These are phyloP conservation scores for Corythaixoides concolor DNA, from an alignment of 2,113 vertebrate genomes.

Conservation along the genomic window DNA sequence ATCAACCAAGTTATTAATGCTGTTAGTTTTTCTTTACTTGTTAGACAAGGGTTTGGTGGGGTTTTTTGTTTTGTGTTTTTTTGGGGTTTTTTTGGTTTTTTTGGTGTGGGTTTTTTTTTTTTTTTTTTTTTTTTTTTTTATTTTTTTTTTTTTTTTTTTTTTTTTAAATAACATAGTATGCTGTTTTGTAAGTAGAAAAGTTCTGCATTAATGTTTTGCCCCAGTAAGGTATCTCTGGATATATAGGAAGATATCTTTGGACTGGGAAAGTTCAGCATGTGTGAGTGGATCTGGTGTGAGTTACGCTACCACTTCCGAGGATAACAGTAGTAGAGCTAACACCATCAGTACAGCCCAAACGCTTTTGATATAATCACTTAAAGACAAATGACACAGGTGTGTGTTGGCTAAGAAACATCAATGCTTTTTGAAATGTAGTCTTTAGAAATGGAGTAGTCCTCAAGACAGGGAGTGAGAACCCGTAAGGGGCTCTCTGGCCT, in stretches of 20 bases:
- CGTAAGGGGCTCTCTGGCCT: neutral
- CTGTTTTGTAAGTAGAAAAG: neutral
- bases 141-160: no score
- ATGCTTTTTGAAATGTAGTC: neutral
- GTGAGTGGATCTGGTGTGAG: neutral
- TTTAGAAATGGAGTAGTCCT: neutral
- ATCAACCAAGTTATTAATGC: neutral
- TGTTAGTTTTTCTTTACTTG: neutral
- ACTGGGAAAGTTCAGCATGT: neutral
- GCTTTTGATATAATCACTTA: neutral
- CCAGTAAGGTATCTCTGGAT: fast-evolving
- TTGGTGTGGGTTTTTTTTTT: no score
- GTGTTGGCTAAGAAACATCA: neutral
- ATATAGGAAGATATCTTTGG: neutral
- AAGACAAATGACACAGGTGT: neutral
- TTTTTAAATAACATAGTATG: no score
- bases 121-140: no score
- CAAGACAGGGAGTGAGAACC: neutral
- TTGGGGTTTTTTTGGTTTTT: no score
- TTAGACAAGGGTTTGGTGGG: neutral
- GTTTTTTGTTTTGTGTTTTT: no score
- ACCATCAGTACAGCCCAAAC: no score
- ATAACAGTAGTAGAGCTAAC: neutral
- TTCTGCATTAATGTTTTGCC: fast-evolving
- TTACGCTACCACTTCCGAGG: neutral